Percentiles rank a stretch among this genome's conserved stretches.
Evolutionary conservation across 2,797 vertebrate species (phyloP).

Genomic region (Clarias platycephalus): DNA sequence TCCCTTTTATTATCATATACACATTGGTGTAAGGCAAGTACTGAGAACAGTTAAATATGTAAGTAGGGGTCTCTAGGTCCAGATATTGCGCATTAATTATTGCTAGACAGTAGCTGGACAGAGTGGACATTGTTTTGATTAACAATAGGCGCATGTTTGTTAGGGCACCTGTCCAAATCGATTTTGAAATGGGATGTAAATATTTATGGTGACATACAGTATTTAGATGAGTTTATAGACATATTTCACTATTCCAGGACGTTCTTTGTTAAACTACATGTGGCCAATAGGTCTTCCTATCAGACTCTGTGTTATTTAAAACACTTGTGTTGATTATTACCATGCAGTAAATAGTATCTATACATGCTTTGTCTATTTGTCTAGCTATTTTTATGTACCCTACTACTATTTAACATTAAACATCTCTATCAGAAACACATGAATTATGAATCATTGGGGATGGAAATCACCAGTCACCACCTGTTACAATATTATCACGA

Average conservation of each 20-base stretch:
- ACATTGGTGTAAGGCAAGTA: background rate
- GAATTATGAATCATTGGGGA: background rate
- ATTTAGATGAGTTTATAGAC: background rate
- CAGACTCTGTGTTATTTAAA: background rate
- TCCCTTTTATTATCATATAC: background rate
- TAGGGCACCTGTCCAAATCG: background rate
- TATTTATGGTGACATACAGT: too few species aligned
- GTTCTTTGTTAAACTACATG: background rate
- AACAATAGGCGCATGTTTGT: too few species aligned
- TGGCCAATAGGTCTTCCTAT: background rate
- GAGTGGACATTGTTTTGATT: background rate
- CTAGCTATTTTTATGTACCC: background rate
- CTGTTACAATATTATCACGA: too few species aligned
- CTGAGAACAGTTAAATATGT: background rate
- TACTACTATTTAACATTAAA: background rate
- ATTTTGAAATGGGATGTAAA: background rate
- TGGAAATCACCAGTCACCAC: too few species aligned
- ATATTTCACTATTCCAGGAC: background rate
- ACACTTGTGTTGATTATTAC: background rate
- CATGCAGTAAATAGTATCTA: background rate
- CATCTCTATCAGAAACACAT: background rate
- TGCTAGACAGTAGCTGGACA: background rate
- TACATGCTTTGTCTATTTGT: background rate
- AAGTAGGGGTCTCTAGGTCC: background rate
- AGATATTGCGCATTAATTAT: background rate